phyloP scores from a whole-genome alignment of 2,888 invertebrate species.

The Dynastes tityus region DNA sequence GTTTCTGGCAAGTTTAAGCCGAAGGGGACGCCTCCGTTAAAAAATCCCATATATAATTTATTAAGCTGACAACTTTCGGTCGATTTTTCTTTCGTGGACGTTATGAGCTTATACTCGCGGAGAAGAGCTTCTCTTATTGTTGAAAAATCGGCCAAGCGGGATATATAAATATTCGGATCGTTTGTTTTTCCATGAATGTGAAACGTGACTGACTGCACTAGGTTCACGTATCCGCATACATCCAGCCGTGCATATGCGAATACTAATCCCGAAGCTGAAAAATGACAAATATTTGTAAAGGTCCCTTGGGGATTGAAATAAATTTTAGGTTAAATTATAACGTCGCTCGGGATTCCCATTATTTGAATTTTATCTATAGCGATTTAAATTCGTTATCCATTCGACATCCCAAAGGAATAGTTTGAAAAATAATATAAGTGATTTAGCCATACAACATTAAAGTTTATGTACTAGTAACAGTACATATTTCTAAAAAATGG shows the following conservation, averaged over 20 bases:
- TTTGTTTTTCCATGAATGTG: slow-evolving; percentile 29
- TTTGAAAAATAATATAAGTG: not conserved
- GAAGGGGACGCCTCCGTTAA: slow-evolving; percentile 6
- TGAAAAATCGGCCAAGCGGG: slow-evolving; percentile 31
- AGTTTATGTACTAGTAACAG: not conserved
- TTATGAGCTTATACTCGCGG: slow-evolving; percentile 11
- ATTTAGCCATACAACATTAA: not conserved
- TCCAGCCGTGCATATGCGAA: not conserved
- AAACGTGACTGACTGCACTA: slow-evolving; percentile 16
- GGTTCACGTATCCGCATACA: not conserved
- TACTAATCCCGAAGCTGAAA: slow-evolving; percentile 9
- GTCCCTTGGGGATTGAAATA: slow-evolving; percentile 12
- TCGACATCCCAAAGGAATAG: too few relatives aligned
- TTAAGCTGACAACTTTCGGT: slow-evolving; percentile 30
- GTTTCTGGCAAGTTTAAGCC: not conserved
- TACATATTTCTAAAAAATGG: not conserved
- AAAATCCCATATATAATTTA: slow-evolving; percentile 35
- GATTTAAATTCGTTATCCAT: not conserved
- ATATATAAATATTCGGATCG: slow-evolving; percentile 33
- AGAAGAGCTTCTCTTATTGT: slow-evolving; percentile 7
- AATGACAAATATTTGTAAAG: slow-evolving; percentile 33
- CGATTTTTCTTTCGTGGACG: slow-evolving; percentile 16
- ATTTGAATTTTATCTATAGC: not conserved
- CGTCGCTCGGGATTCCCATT: not conserved
- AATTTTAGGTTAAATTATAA: slow-evolving; percentile 19